A percentile compares a stretch with the other conserved stretches of the same genome.
phyloP scores from a whole-genome alignment of 2,113 vertebrate species.

The Trogon melanurus region DNA sequence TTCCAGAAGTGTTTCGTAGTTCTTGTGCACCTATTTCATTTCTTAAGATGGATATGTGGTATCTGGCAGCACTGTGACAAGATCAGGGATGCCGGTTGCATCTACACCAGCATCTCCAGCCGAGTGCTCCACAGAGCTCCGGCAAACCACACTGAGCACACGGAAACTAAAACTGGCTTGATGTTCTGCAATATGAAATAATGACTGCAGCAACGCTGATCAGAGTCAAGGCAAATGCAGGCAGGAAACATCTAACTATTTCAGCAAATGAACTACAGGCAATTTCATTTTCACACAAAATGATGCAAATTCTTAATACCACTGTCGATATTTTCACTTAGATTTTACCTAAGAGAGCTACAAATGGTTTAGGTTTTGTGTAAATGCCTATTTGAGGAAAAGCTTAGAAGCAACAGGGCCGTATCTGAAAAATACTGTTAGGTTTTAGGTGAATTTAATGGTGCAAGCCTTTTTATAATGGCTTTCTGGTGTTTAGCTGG shows the following conservation, averaged over 20 bases:
- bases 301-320: not conserved
- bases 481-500: not conserved
- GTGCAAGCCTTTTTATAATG: not conserved
- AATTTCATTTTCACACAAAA: not conserved
- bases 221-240: not conserved
- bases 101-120: not conserved
- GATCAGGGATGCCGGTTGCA: not conserved
- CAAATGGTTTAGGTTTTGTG: not conserved
- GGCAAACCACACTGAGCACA: not conserved
- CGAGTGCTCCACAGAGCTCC: not conserved
- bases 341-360: not conserved
- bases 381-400: not conserved
- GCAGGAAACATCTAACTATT: not conserved
- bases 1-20: not conserved
- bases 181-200: not conserved
- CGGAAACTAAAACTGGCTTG: not conserved
- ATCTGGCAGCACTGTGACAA: not conserved
- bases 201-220: not conserved
- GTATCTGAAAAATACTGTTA: not conserved
- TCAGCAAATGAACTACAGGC: not conserved
- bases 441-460: not conserved
- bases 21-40: not conserved
- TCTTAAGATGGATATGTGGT: not conserved
- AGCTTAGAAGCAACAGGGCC: not conserved
- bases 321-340: not conserved